Conservation (phyloP, 2,888 invertebrate genomes). For the Labia minor region DNA sequence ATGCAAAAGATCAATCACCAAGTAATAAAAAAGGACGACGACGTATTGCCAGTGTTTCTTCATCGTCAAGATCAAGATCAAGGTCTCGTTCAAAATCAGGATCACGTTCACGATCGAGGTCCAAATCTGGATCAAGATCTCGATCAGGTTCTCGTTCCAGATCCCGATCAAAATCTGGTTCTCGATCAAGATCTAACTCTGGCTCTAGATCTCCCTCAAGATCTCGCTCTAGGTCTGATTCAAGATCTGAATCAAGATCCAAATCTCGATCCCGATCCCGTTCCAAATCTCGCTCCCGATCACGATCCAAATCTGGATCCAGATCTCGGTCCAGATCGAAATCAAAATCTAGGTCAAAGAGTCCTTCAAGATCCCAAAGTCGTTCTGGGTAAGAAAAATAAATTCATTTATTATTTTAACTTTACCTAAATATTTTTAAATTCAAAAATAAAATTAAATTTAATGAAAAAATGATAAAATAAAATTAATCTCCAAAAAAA, state of each 20-base stretch:
- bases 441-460: no score
- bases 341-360: no score
- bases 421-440: no score
- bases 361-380: no score
- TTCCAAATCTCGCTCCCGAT: constrained; percentile 29
- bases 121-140: constrained; percentile 32
- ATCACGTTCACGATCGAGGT: no score
- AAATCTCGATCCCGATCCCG: constrained; percentile 31
- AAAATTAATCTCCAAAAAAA: no score
- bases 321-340: constrained; percentile 31
- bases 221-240: constrained; percentile 34
- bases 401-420: no score
- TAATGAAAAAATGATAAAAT: no score
- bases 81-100: no score
- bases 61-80: constrained; percentile 26
- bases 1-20: constrained; percentile 21
- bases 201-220: constrained; percentile 30
- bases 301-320: constrained; percentile 26
- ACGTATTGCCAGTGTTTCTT: constrained; percentile 24
- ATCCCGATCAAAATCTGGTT: constrained; percentile 34
- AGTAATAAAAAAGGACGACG: constrained; percentile 24
- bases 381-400: no score
- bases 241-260: constrained; percentile 37
- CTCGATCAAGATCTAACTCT: constrained; percentile 38
- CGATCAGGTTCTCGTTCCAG: constrained; percentile 33